Base-by-base conservation (phyloP, 2,113 vertebrate species). In the Oreochromis niloticus region DNA sequence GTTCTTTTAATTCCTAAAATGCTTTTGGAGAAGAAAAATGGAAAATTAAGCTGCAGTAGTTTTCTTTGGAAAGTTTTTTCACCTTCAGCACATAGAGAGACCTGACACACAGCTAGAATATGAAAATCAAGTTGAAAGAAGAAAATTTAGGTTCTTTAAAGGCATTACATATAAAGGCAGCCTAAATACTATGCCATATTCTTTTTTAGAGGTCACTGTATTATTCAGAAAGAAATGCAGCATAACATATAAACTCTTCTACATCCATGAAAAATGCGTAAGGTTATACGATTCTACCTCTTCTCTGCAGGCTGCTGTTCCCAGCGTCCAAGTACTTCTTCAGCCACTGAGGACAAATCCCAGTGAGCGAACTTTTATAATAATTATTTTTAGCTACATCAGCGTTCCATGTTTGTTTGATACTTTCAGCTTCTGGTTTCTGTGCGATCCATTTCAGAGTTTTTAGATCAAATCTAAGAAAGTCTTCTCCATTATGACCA, bases 81-180 rank as follows among this genome's bases (percentile, higher is more conserved):
- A 48, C 14, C 2, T 48, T 48, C 46, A 48, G 2, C 46, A 48
- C 2, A 16, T 48, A 4, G 3, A 48, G 46, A 7, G 14, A 48
- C 46, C 46, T 16, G 14, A 1, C 14, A 48, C 46, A 48, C 46
- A 48, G 46, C 46, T 7, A 48, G 46, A 48, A 48, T 7, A 48
- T 48, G 14, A 48, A 48, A 48, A 48, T 16, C 6, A 48, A 48
- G 46, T 48, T 48, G 46, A 16, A 43, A 43, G 41, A 43, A 43
- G 41, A 1, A 43, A 0, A 3, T 41, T 12, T 12, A 0, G 2
- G 11, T 46, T 16, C 3, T 48, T 16, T 46, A 14, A 14, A 48
- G 46, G 14, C 46, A 17, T 48, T 48, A 16, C 6, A 48, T 48
- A 48, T 1, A 48, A 48, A 16, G 46, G 3, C 46, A 56, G 19